Conservation (phyloP, 2,113 vertebrate species). For the Madoqua kirkii region DNA sequence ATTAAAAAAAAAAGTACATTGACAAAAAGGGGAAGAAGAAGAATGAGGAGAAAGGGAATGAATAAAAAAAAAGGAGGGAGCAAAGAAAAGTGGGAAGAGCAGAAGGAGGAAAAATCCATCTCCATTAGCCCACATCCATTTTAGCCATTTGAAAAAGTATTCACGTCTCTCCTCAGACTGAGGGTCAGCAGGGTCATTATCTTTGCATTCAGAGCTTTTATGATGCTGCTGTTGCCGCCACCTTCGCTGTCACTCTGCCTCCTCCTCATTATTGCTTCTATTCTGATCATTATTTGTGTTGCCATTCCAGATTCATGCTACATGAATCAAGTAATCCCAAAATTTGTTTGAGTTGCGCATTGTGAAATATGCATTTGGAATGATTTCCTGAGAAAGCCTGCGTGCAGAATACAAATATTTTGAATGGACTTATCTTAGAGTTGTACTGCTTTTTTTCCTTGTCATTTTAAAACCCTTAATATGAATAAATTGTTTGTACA, state of each 20-base stretch:
- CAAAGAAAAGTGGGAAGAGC: background rate
- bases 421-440: slow-evolving; percentile 66
- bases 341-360: background rate
- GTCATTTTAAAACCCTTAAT: slow-evolving; percentile 70
- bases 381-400: slow-evolving; percentile 54
- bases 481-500: slow-evolving; percentile 69
- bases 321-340: background rate
- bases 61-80: background rate
- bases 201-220: background rate
- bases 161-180: background rate
- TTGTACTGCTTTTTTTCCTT: slow-evolving; percentile 63
- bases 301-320: background rate
- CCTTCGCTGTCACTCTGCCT: background rate
- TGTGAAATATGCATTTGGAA: slow-evolving; percentile 48
- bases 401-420: slow-evolving; percentile 65
- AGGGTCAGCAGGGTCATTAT: background rate
- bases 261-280: background rate
- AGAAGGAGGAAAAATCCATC: background rate
- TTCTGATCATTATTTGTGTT: background rate
- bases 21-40: background rate
- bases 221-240: background rate
- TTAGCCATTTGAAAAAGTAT: background rate
- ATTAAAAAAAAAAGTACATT: background rate
- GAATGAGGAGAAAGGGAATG: background rate
- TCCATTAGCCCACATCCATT: background rate